phyloP scores from a whole-genome alignment of 1,140 invertebrate genomes.

The Camponotus vicinus region DNA sequence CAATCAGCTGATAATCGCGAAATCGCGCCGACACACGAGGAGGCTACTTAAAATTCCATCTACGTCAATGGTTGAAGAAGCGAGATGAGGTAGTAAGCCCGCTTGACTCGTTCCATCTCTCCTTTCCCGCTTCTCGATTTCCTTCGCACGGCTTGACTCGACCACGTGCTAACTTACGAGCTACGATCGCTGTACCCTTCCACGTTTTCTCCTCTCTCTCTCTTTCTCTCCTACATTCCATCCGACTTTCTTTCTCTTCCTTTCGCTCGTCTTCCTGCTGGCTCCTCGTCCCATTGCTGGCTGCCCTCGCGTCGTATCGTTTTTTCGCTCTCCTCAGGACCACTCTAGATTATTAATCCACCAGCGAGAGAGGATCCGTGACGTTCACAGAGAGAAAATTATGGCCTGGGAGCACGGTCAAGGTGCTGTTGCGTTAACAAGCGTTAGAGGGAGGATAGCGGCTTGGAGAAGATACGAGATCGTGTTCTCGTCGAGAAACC shows the following conservation, averaged over 20 bases:
- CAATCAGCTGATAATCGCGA: constrained; percentile 45
- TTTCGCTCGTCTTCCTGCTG: constrained; percentile 1
- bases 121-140: constrained; percentile 77
- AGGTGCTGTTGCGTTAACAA: constrained; percentile 76
- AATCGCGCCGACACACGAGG: constrained; percentile 66
- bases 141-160: constrained; percentile 78
- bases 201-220: constrained; percentile 71
- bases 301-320: constrained; percentile 64
- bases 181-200: constrained; percentile 79
- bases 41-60: constrained; percentile 73
- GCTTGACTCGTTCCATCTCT: constrained; percentile 77
- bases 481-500: constrained; percentile 20
- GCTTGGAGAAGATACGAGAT: constrained; percentile 58
- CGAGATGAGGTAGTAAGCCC: constrained; percentile 74
- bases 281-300: constrained; percentile 34
- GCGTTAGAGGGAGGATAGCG: constrained; percentile 43
- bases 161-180: constrained; percentile 86
- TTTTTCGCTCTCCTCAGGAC: constrained; percentile 70
- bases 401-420: constrained; percentile 67
- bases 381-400: constrained; percentile 73
- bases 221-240: constrained; percentile 38
- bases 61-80: constrained; percentile 74
- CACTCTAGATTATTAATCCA: constrained; percentile 78
- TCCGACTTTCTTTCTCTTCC: constrained; percentile 12
- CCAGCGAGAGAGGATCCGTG: constrained; percentile 67